phyloP scores from a whole-genome alignment of 1,140 invertebrate genomes.

The Lepidurus arcticus region DNA sequence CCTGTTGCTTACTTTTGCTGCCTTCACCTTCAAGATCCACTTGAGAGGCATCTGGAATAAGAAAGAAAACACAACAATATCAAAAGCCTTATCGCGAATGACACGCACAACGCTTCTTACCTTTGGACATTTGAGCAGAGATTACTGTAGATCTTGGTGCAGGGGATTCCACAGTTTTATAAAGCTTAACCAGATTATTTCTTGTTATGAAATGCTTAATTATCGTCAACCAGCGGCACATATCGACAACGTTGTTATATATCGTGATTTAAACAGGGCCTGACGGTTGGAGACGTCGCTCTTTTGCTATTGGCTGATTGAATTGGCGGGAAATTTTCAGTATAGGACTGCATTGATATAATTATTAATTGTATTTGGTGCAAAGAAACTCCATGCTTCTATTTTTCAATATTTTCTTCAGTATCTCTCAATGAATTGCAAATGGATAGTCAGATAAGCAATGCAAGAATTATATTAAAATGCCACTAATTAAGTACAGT shows the following conservation, averaged over 20 bases:
- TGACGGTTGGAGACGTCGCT: neutral
- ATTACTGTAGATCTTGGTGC: neutral
- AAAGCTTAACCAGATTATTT: neutral
- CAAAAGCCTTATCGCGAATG: neutral
- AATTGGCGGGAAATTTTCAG: neutral
- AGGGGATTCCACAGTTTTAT: neutral
- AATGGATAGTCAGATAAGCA: too few relatives aligned
- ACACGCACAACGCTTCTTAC: neutral
- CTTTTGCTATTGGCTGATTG: neutral
- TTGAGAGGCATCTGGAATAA: neutral
- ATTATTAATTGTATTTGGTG: neutral
- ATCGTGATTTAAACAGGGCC: neutral
- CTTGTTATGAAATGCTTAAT: conserved; percentile 6
- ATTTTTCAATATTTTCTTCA: too few relatives aligned
- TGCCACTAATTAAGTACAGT: too few relatives aligned
- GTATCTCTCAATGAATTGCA: too few relatives aligned
- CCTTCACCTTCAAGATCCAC: neutral
- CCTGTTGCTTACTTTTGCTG: neutral
- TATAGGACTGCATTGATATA: neutral
- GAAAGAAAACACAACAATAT: neutral
- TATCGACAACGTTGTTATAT: neutral
- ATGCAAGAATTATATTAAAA: too few relatives aligned
- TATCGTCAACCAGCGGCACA: neutral
- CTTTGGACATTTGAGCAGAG: conserved; percentile 1
- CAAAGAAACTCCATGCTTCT: too few relatives aligned